Evolutionary conservation across 2,888 invertebrate species (phyloP), one percentile per base, ranked within the genome.

Genomic region (Plebejus melissa): DNA sequence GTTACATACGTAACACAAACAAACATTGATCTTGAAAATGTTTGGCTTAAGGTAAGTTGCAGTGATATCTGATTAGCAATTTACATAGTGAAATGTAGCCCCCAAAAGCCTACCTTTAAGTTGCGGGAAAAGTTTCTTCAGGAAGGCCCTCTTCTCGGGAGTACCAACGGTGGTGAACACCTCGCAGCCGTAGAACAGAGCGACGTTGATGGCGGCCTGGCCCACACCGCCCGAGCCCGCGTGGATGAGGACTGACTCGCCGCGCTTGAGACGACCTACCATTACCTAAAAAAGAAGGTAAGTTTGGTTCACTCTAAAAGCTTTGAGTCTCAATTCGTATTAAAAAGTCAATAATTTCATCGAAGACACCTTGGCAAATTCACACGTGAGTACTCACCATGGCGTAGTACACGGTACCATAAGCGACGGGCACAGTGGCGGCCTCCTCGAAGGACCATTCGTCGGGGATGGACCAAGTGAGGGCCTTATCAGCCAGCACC

Each of bases 221-320:
- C 99, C 99, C 0, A 99, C 99, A 77, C 99, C 99, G 2, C 99
- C 99, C 11, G 97, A 97, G 4, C 99, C 99, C 1, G 99, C 98
- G 86, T 99, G 99, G 81, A 99, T 97, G 0, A 99, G 94, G 16
- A 99, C 95, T 0, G 96, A 95, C 83, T 99, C 98, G 0, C 98
- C 98, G 28, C 95, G 94, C 84, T 95, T 95, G 88, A 99, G 94
- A 80, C 96, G 95, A 28, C 98, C 99, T 1, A 92, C 87, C 89
- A 94, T 90, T 1, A 93, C 80, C 94, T 94, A 1, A 36, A 72
- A 74, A 22, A 50, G 50, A 74, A 50, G 38, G 6, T 7, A 38
- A 38, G 38, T 7, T 38, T 38, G 38, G 7, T 6, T 38, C 38
- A 38, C 38, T 0, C 38, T 38, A 7, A 7, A 38, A 38, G 38